These are phyloP conservation scores for Sakesphorus luctuosus DNA, from an alignment of 2,113 vertebrate species.

Conservation along the genomic window DNA sequence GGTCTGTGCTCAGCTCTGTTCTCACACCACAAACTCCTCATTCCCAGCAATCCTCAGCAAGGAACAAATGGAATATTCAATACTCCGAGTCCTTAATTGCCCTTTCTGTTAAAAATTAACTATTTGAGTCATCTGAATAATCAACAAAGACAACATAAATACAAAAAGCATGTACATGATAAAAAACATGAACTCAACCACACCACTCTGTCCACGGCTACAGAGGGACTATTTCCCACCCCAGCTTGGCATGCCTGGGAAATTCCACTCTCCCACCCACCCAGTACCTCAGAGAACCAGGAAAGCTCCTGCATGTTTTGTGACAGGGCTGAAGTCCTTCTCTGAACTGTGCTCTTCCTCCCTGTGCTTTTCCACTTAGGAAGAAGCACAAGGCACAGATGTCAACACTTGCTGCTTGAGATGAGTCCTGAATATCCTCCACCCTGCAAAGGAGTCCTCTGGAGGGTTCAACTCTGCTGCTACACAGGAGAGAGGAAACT, in stretches of 20 bases:
- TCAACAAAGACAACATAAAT: constrained; percentile 71
- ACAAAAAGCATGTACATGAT: constrained; percentile 59
- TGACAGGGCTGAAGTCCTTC: not conserved
- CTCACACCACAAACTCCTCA: not conserved
- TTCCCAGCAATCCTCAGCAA: not conserved
- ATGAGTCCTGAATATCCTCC: not conserved
- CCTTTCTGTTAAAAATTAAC: constrained; percentile 63
- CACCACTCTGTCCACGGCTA: not conserved
- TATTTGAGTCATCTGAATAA: constrained; percentile 43
- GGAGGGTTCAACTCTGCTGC: not conserved
- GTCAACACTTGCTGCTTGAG: not conserved
- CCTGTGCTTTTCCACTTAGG: not conserved
- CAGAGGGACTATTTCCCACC: not conserved
- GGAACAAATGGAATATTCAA: not conserved
- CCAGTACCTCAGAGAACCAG: not conserved
- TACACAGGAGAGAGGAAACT: not conserved
- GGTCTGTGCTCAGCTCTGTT: not conserved
- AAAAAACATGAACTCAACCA: constrained; percentile 24
- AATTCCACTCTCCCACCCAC: not conserved
- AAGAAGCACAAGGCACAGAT: not conserved
- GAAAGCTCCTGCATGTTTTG: not conserved
- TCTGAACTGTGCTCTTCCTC: not conserved
- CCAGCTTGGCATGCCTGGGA: not conserved
- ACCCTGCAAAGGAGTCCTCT: not conserved
- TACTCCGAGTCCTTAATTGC: not conserved